Conservation (phyloP, 37 sponge, comb jelly and placozoan species). For the Spongilla lacustris region DNA sequence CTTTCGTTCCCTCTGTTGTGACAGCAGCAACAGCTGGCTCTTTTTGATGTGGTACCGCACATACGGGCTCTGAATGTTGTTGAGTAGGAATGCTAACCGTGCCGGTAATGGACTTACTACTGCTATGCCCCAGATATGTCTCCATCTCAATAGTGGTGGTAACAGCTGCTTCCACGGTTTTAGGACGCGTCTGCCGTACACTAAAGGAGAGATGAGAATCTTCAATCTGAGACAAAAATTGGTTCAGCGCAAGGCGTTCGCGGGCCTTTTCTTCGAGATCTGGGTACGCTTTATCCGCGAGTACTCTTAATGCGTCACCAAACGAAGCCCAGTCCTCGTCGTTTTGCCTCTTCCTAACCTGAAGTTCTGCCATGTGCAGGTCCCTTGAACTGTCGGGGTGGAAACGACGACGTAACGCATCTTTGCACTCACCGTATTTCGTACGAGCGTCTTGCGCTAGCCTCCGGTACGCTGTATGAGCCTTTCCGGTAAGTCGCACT, state of each 20-base stretch:
- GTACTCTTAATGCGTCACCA: not conserved
- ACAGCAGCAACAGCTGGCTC: no score
- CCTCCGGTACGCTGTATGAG: not conserved
- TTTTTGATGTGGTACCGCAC: no score
- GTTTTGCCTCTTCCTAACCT: not conserved
- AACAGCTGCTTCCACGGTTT: conserved; percentile 4
- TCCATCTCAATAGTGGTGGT: conserved; percentile 8
- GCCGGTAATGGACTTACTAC: not conserved
- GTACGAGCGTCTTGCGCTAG: no score
- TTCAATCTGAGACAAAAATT: not conserved
- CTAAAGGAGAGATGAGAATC: conserved; percentile 3
- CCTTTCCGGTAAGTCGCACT: conserved; percentile 5
- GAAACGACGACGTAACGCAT: not conserved
- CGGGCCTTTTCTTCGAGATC: conserved; percentile 10
- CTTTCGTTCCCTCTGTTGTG: conserved; percentile 1
- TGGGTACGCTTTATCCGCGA: conserved; percentile 4
- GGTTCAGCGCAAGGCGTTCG: not conserved
- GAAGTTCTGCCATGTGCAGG: not conserved
- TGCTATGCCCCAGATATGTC: conserved; percentile 9
- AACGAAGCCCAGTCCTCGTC: not conserved
- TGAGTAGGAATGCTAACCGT: not conserved
- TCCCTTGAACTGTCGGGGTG: not conserved
- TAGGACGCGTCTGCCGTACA: not conserved
- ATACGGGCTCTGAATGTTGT: no score
- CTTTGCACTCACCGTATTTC: no score